Evolutionary conservation across 2,113 vertebrate species (phyloP).

Genomic region (Trachemys scripta): DNA sequence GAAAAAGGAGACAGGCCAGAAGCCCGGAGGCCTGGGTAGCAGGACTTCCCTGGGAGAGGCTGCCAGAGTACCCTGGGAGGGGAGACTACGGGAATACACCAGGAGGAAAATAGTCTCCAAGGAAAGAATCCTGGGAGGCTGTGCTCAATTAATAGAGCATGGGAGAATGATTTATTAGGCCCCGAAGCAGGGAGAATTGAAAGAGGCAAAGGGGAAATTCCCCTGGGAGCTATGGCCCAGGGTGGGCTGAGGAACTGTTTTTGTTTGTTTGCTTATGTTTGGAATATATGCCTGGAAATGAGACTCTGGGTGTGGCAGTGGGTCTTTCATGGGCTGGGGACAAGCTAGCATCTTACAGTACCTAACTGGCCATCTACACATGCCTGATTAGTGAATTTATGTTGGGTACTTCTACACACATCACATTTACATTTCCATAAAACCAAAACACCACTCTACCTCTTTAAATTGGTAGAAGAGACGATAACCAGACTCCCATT

Average conservation of each 20-base stretch:
- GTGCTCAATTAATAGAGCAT: not conserved
- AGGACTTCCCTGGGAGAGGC: not conserved
- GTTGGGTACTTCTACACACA: too few species aligned
- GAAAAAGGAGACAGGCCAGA: not conserved
- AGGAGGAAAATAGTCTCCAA: not conserved
- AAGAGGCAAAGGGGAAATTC: too few species aligned
- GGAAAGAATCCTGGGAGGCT: not conserved
- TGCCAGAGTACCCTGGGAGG: not conserved
- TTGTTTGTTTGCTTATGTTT: too few species aligned
- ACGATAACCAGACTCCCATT: not conserved
- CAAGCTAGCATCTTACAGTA: too few species aligned
- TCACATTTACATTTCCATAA: not conserved
- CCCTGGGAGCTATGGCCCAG: too few species aligned
- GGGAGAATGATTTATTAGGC: not conserved
- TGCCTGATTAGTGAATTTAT: too few species aligned
- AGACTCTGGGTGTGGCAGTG: too few species aligned
- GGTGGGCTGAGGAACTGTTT: too few species aligned
- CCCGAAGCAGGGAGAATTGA: not conserved
- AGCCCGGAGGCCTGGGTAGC: not conserved
- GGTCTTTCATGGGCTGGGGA: too few species aligned
- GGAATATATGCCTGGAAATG: too few species aligned
- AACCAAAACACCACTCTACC: not conserved
- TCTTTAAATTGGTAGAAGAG: not conserved
- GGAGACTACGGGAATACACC: not conserved
- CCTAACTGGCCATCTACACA: too few species aligned